Conservation (phyloP, 2,888 invertebrate species). For the Phania funesta region DNA sequence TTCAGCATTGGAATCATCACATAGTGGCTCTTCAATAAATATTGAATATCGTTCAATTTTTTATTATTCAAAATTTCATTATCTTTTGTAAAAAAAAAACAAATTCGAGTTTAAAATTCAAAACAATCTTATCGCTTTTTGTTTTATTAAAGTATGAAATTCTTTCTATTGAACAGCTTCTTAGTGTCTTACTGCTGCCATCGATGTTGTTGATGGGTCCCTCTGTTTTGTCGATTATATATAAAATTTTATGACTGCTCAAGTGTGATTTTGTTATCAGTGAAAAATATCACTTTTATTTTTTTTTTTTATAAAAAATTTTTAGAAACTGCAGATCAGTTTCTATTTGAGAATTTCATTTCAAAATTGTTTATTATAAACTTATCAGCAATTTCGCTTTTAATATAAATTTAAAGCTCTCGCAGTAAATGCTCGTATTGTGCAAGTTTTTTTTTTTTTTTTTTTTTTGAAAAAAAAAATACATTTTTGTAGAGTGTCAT, state of each 20-base stretch:
- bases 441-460: not conserved
- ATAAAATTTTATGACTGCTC: constrained; percentile 10
- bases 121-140: constrained; percentile 33
- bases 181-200: not conserved
- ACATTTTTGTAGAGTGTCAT: no score
- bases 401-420: not conserved
- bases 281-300: constrained; percentile 32
- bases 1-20: no score
- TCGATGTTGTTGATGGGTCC: constrained; percentile 3
- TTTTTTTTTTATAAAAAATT: constrained; percentile 14
- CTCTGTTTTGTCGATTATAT: constrained; percentile 17
- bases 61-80: constrained; percentile 11
- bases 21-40: no score
- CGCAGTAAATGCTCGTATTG: not conserved
- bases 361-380: not conserved
- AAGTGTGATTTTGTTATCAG: constrained; percentile 33
- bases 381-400: constrained; percentile 45
- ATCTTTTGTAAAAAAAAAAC: constrained; percentile 12
- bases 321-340: constrained; percentile 22
- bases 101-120: constrained; percentile 4
- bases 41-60: no score
- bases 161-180: constrained; percentile 1
- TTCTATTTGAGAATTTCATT: constrained; percentile 26
- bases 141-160: not conserved
- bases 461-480: not conserved